Evolutionary conservation across 2,797 vertebrate species (phyloP).

Genomic region (Alouatta caraya): DNA sequence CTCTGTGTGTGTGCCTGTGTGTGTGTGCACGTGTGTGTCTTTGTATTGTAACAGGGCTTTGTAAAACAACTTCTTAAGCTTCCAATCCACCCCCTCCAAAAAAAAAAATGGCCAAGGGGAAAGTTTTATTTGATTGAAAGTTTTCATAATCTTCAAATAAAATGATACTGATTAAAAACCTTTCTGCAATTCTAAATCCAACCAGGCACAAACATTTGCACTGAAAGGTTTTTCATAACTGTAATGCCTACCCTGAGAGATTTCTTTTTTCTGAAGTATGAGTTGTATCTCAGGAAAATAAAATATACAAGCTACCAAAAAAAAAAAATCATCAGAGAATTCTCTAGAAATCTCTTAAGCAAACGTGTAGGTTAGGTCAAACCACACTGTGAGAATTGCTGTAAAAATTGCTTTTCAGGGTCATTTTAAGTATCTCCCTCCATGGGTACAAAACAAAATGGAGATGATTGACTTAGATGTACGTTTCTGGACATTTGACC

Average conservation of each 20-base stretch:
- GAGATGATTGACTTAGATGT: accelerated
- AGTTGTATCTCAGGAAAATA: background rate
- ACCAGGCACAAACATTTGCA: background rate
- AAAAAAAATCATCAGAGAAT: background rate
- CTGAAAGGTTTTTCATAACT: background rate
- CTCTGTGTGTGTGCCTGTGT: too few relatives aligned
- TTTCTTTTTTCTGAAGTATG: background rate
- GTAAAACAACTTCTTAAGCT: background rate
- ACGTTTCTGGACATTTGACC: background rate
- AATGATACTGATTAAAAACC: background rate
- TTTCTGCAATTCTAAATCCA: background rate
- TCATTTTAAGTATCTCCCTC: background rate
- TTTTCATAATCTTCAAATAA: background rate
- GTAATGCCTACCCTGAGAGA: background rate
- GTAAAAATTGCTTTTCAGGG: background rate
- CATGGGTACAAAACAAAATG: background rate
- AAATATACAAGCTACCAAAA: background rate
- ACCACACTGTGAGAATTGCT: background rate
- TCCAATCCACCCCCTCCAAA: background rate
- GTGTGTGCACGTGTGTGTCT: too few relatives aligned
- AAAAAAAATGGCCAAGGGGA: background rate
- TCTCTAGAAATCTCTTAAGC: background rate
- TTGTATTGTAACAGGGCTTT: background rate
- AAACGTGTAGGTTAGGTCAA: background rate
- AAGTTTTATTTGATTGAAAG: background rate